Evolutionary conservation across 2,888 invertebrate species (phyloP).

Genomic region (Cheilosia impressa): DNA sequence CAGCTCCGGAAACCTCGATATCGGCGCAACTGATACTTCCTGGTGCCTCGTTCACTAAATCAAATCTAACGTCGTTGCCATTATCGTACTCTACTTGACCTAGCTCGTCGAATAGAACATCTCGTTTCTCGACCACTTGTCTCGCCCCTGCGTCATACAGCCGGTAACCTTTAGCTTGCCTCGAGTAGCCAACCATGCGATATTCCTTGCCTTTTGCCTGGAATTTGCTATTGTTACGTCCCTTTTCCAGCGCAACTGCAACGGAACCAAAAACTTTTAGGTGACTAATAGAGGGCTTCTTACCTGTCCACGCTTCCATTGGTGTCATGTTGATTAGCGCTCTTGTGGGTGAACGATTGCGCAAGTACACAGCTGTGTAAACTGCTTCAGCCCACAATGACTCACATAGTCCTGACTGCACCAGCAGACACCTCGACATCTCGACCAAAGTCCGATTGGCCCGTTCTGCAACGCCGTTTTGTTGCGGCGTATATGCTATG

Average conservation of each 20-base stretch:
- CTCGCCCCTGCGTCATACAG: constrained; percentile 24
- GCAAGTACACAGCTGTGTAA: constrained; percentile 38
- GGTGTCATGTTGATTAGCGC: constrained; percentile 38
- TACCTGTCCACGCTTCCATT: constrained; percentile 41
- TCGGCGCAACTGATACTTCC: too few species aligned
- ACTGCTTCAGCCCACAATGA: constrained; percentile 65
- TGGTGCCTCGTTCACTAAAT: too few species aligned
- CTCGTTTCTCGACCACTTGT: constrained; percentile 25
- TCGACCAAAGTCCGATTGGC: constrained; percentile 70
- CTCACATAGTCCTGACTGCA: constrained; percentile 30
- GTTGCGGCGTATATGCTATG: constrained; percentile 73
- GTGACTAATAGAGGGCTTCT: constrained; percentile 45
- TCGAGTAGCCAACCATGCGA: constrained; percentile 42
- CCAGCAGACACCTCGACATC: constrained; percentile 52
- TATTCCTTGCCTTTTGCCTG: constrained; percentile 48
- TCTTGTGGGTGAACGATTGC: constrained; percentile 54
- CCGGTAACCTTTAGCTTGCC: constrained; percentile 29
- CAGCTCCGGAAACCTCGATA: too few species aligned
- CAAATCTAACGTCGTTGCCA: too few species aligned
- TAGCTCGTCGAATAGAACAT: constrained; percentile 58
- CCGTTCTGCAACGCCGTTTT: constrained; percentile 75
- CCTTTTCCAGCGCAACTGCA: constrained; percentile 34
- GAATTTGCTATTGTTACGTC: constrained; percentile 39
- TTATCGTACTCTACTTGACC: constrained; percentile 44
- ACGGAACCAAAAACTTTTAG: constrained; percentile 51